Conservation (phyloP, 1,140 invertebrate species). For the Drosophila sechellia region DNA sequence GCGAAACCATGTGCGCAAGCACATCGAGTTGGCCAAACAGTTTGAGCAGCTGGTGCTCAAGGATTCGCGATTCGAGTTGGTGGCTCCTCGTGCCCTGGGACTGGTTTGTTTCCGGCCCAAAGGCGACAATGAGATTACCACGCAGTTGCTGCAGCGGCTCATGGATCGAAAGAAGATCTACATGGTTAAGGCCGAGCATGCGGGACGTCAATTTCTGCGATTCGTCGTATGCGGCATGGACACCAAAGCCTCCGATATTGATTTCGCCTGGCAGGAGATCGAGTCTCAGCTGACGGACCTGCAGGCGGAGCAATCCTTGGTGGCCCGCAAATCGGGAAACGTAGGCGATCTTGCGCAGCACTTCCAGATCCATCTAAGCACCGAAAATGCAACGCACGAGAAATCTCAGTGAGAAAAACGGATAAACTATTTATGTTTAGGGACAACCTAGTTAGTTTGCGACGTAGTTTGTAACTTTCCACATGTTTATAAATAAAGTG, state of each 20-base stretch:
- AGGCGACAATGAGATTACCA: slow-evolving; percentile 90
- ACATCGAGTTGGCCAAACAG: slow-evolving; percentile 90
- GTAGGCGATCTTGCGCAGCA: slow-evolving; percentile 62
- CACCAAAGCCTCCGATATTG: slow-evolving; percentile 89
- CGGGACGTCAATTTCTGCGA: slow-evolving; percentile 90
- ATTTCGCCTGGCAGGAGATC: slow-evolving; percentile 94
- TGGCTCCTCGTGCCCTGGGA: slow-evolving; percentile 90
- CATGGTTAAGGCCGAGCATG: slow-evolving; percentile 91
- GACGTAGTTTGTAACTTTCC: slow-evolving; percentile 18
- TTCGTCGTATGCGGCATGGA: slow-evolving; percentile 92
- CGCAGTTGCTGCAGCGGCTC: slow-evolving; percentile 90
- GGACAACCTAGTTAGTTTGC: slow-evolving; percentile 24
- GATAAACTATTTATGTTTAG: slow-evolving; percentile 53
- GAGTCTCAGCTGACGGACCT: slow-evolving; percentile 85
- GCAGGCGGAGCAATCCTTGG: slow-evolving; percentile 30
- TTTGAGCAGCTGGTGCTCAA: slow-evolving; percentile 89
- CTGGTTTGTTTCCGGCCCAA: slow-evolving; percentile 95
- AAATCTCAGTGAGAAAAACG: slow-evolving; percentile 49
- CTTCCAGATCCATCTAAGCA: slow-evolving; percentile 47
- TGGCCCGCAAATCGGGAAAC: slow-evolving; percentile 48
- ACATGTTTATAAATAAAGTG: slow-evolving; percentile 23
- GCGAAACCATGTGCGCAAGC: slow-evolving; percentile 91
- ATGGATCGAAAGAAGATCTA: slow-evolving; percentile 93
- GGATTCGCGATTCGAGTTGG: slow-evolving; percentile 92
- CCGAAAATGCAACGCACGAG: slow-evolving; percentile 37